Conservation (phyloP, 1,140 invertebrate genomes). For the Aphidius ervi region DNA sequence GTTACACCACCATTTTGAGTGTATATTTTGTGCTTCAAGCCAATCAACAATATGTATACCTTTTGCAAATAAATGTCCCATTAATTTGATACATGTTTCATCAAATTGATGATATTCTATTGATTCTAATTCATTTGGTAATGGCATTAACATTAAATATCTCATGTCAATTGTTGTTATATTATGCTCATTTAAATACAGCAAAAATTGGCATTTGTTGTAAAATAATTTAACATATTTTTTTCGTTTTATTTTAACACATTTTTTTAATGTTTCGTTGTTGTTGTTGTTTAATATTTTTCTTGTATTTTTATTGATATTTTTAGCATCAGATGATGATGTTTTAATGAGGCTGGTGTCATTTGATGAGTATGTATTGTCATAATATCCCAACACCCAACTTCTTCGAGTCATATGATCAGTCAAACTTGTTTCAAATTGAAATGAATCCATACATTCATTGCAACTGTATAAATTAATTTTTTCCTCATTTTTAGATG, state of each 20-base stretch:
- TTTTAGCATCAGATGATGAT: conserved; percentile 27
- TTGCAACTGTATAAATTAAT: conserved; percentile 28
- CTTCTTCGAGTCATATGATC: conserved; percentile 36
- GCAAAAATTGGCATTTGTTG: conserved; percentile 45
- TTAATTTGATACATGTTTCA: conserved; percentile 34
- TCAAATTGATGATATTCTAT: conserved; percentile 35
- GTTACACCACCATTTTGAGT: conserved; percentile 34
- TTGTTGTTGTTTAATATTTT: conserved; percentile 28
- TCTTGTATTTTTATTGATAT: conserved; percentile 16
- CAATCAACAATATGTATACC: conserved; percentile 42
- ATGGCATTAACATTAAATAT: conserved; percentile 46
- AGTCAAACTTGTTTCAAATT: conserved; percentile 35
- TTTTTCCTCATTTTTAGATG: neutral
- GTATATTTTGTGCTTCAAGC: conserved; percentile 31
- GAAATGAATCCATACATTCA: conserved; percentile 23
- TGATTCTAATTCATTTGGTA: conserved; percentile 30
- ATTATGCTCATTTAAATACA: conserved; percentile 37
- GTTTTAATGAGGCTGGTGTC: conserved; percentile 24
- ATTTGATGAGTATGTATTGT: conserved; percentile 32
- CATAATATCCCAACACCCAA: conserved; percentile 44
- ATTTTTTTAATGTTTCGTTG: conserved; percentile 30
- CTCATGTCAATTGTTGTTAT: conserved; percentile 30
- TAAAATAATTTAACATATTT: conserved; percentile 41
- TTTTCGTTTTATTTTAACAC: conserved; percentile 28
- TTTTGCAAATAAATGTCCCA: conserved; percentile 39